Evolutionary conservation across 2,888 invertebrate species (phyloP).

Genomic region (Physocephala rufipes): DNA sequence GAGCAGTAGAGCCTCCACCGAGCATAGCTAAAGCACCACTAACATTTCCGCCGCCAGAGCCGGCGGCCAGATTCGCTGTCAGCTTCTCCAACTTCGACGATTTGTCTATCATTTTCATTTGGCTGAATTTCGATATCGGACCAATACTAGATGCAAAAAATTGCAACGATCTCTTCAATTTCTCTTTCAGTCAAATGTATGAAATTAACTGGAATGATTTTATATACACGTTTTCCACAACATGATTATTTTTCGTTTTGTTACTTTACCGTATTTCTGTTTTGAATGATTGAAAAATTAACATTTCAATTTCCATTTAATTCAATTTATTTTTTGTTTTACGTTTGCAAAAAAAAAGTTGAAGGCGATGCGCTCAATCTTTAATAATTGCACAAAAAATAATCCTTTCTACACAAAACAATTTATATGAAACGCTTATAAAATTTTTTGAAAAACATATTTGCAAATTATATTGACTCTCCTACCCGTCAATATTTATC

Average conservation of each 20-base stretch:
- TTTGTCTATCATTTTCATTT: constrained; percentile 65
- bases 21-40: constrained; percentile 47
- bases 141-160: constrained; percentile 13
- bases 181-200: background rate
- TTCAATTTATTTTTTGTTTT: background rate
- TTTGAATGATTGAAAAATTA: too few relatives aligned
- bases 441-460: too few relatives aligned
- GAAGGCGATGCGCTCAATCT: background rate
- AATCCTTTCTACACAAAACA: background rate
- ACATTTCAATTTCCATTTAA: background rate
- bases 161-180: background rate
- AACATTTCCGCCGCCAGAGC: constrained; percentile 47
- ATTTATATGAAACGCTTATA: background rate
- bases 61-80: constrained; percentile 56
- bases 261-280: background rate
- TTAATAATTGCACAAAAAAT: background rate
- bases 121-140: constrained; percentile 26
- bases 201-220: background rate
- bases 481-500: too few relatives aligned
- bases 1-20: constrained; percentile 34
- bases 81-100: constrained; percentile 65
- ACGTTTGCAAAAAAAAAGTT: background rate
- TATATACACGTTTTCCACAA: constrained; percentile 18
- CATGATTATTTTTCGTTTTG: constrained; percentile 11
- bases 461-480: too few relatives aligned